Base-by-base conservation (phyloP, 2,797 vertebrate genomes). In the Girardinus metallicus region DNA sequence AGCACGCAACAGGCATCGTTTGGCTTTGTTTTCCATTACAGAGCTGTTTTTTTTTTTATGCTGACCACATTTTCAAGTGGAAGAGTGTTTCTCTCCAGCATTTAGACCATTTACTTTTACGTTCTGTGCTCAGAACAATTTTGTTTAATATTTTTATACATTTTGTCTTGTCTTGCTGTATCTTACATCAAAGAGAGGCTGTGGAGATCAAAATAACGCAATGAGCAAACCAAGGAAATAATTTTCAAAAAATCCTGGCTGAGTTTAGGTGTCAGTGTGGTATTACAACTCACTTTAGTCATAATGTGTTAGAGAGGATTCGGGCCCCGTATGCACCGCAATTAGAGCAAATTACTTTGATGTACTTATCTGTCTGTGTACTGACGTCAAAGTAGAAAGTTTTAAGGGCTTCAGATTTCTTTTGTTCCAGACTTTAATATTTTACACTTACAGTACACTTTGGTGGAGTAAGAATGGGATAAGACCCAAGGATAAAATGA, bases 401-500 rank as follows among this genome's bases (percentile, higher is more conserved):
- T 79, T 74, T 44, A 60, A 44, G 47, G 15, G 75, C 68, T 49
- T 85, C 55, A 36, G 70, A 88, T 82, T 83, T 89, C 60, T 92
- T 72, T 89, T 91, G 84, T 88, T 87, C 62, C 74, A 55, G 74
- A 77, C 7, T 39, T 84, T 81, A 87, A 81, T 82, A 73, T 85
- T 89, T 87, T 83, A 81, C 84, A 85, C 85, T 89, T 83, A 78
- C 77, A 78, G 80, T 88, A 68, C 78, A 84, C 80, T 79, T 76
- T 75, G 75, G 79, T 87, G 76, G 87, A 85, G 83, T 74, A 68
- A 89, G 86, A 90, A 75, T 18, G 74, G 80, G 77, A 87, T 86
- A 75, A 80, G 73, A 88, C 79, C 75, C 80, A 76, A 70, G 83
- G 83, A 89, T 83, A 83, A 90, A 91, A 92, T 92, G 89, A 93